phyloP scores from a whole-genome alignment of 2,113 vertebrate species.

The Rafetus swinhoei region DNA sequence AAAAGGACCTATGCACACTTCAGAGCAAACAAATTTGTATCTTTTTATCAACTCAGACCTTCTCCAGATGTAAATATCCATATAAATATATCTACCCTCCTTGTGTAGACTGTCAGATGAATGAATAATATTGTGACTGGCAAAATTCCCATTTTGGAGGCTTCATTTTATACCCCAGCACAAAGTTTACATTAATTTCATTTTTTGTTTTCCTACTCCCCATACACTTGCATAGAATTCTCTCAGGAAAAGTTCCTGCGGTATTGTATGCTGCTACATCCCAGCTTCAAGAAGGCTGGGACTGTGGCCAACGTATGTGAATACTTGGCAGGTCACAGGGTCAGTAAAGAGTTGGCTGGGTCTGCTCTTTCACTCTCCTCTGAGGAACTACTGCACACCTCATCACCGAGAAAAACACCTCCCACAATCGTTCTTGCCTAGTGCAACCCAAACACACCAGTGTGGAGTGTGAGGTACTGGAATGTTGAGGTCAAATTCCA shows the following conservation, averaged over 20 bases:
- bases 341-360: slow-evolving; percentile 69
- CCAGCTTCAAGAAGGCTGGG: slow-evolving; percentile 76
- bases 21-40: slow-evolving; percentile 17
- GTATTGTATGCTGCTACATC: slow-evolving; percentile 60
- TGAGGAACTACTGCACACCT: slow-evolving; percentile 69
- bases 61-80: slow-evolving; percentile 44
- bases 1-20: slow-evolving; percentile 22
- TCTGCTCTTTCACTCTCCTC: slow-evolving; percentile 66
- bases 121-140: slow-evolving; percentile 47
- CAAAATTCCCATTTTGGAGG: slow-evolving; percentile 56
- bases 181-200: slow-evolving; percentile 67
- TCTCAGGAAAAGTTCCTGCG: slow-evolving; percentile 62
- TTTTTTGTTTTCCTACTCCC: slow-evolving; percentile 71
- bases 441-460: slow-evolving; percentile 54
- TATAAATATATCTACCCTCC: slow-evolving; percentile 39
- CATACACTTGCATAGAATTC: slow-evolving; percentile 70
- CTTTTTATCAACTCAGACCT: slow-evolving; percentile 56
- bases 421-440: slow-evolving; percentile 1
- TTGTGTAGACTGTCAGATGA: slow-evolving; percentile 54
- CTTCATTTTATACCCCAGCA: slow-evolving; percentile 71
- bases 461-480: slow-evolving; percentile 28
- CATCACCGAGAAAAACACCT: slow-evolving; percentile 70
- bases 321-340: slow-evolving; percentile 63
- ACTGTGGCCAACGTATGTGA: slow-evolving; percentile 68
- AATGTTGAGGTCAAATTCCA: slow-evolving; percentile 64